phyloP scores from a whole-genome alignment of 2,797 vertebrate species.

The Rhadinocentrus ornatus region DNA sequence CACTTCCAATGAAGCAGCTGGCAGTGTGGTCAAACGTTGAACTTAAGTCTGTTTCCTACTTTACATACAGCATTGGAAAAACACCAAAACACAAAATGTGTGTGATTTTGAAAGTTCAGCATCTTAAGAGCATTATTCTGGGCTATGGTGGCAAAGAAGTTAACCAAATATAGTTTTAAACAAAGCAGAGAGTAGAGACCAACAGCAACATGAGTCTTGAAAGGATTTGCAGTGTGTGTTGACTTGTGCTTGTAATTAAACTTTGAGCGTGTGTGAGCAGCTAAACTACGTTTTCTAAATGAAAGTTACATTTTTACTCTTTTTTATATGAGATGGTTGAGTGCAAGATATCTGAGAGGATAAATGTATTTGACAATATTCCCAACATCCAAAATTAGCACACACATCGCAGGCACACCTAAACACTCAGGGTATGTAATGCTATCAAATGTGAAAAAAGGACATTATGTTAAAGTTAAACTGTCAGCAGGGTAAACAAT shows the following conservation, averaged over 20 bases:
- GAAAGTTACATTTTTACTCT: neutral
- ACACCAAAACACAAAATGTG: conserved; percentile 28
- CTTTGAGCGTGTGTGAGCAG: neutral
- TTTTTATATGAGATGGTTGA: neutral
- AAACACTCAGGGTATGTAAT: neutral
- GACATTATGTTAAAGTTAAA: neutral
- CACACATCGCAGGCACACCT: no score
- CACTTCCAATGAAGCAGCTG: conserved; percentile 1
- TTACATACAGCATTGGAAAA: conserved; percentile 39
- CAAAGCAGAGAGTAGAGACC: conserved; percentile 20
- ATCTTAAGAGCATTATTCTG: conserved; percentile 12
- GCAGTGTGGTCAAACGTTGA: conserved; percentile 18
- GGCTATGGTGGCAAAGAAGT: neutral
- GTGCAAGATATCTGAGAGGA: neutral
- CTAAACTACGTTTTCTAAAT: neutral
- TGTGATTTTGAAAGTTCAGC: conserved; percentile 7
- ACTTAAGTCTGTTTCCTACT: conserved; percentile 37
- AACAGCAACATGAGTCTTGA: conserved; percentile 60
- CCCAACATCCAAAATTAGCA: neutral
- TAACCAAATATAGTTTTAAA: neutral
- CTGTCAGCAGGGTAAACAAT: neutral
- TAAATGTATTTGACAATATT: neutral
- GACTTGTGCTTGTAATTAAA: conserved; percentile 3
- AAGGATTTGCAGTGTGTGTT: conserved; percentile 59
- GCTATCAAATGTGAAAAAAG: neutral